Evolutionary conservation across 2,888 invertebrate species (phyloP), one percentile per base, ranked within the genome.

Genomic region (Hylaea fasciaria): DNA sequence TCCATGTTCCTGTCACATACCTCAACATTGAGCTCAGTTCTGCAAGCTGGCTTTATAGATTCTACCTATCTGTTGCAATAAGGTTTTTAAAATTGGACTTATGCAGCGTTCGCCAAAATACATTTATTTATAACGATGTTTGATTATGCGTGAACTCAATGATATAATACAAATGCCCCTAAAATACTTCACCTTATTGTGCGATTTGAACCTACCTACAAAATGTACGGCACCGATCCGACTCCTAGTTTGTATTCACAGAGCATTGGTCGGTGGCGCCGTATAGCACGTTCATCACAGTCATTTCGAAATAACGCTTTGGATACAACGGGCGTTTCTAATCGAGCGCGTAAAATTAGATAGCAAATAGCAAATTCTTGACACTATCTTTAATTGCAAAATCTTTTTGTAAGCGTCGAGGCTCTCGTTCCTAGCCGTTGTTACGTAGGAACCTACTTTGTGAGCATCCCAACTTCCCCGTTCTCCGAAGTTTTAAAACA

Each of bases 1-100:
- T 59, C 63, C 29, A 56, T 62, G 66, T 64, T 70, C 72, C 70
- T 72, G 73, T 73, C 72, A 68, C 69, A 69, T 68, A 58, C 64
- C 65, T 68, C 65, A 67, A 66, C 66, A 50, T 55, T 22, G 58
- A 61, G 48, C 51, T 52, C 44, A 50, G 60, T 69, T 67, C 64
- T 35, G 43, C 50, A 48, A 40, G 54, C 50, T 46, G 37, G 45
- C 55, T 57, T 57, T 51, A 52, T 50, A 16, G 50, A 17, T 46
- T n/a, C n/a, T n/a, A 51, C 13, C 50, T 51, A 60, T 50, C 40
- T 7, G 39, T 41, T 41, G 50, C 50, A 60, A 60, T 60, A 50
- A 46, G 49, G 39, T 53, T 55, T 44, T 46, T 46, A n/a, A n/a
- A n/a, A 51, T 37, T 50, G 28, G 11, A 41, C 45, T 41, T 51